Conservation (phyloP, 2,113 vertebrate genomes). For the Condylura cristata region DNA sequence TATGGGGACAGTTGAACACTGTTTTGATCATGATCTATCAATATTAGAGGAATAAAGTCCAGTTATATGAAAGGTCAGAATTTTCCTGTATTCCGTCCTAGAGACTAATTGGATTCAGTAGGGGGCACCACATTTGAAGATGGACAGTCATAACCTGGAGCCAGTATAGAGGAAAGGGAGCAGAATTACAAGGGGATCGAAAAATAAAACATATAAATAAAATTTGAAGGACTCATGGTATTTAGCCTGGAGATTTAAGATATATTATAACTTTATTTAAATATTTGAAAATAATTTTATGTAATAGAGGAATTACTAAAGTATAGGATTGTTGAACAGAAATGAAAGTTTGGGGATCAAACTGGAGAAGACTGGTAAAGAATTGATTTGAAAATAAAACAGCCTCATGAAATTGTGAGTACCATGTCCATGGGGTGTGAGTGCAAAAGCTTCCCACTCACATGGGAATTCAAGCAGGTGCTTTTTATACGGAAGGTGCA, state of each 20-base stretch:
- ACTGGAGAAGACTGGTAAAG: not conserved
- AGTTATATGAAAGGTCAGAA: not conserved
- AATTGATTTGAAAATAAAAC: conserved; percentile 1
- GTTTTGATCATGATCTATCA: not conserved
- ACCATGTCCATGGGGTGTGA: not conserved
- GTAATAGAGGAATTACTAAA: not conserved
- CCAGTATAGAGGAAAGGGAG: not conserved
- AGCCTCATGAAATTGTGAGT: not conserved
- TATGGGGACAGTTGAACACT: not conserved
- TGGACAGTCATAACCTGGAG: not conserved
- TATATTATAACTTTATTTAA: not conserved
- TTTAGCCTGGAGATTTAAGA: not conserved
- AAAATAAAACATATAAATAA: not conserved
- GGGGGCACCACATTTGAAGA: not conserved
- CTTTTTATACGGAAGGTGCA: not conserved
- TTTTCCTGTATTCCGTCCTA: not conserved
- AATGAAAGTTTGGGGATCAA: not conserved
- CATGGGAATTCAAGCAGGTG: not conserved
- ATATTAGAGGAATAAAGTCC: not conserved
- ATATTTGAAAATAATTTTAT: not conserved
- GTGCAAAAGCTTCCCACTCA: not conserved
- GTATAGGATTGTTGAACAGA: not conserved
- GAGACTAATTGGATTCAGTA: not conserved
- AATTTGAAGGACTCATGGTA: not conserved
- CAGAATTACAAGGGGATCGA: not conserved